These are phyloP conservation scores for Clarias gariepinus DNA, from an alignment of 2,113 vertebrate genomes.

Conservation along the genomic window DNA sequence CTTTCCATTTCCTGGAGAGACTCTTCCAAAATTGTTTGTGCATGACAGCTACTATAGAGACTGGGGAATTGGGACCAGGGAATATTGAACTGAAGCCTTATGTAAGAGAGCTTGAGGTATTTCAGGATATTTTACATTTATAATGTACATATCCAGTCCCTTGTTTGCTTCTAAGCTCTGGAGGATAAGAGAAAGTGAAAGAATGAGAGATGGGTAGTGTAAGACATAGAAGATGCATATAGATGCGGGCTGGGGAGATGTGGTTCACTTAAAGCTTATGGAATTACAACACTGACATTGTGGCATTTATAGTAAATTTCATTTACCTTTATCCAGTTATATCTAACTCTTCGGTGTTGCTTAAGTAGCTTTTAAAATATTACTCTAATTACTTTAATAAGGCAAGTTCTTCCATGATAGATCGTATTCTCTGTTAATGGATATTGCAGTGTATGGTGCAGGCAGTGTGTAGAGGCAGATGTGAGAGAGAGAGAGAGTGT, in stretches of 20 bases:
- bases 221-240: background rate
- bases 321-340: constrained; percentile 22
- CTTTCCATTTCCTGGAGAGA: constrained; percentile 44
- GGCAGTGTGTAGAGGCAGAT: background rate
- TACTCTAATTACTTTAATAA: constrained; percentile 18
- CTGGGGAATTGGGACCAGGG: constrained; percentile 20
- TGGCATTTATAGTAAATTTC: constrained; percentile 22
- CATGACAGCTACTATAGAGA: constrained; percentile 31
- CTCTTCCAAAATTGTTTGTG: constrained; percentile 40
- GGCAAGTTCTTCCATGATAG: background rate
- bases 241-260: background rate
- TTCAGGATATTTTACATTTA: constrained; percentile 35
- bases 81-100: constrained; percentile 25
- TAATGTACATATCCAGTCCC: constrained; percentile 11
- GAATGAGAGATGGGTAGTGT: background rate
- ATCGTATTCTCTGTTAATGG: background rate
- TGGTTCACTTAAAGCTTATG: constrained; percentile 5
- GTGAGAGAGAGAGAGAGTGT: constrained; percentile 21
- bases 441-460: background rate
- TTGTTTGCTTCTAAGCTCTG: background rate
- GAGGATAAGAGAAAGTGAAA: background rate
- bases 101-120: constrained; percentile 15
- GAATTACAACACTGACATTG: background rate
- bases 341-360: background rate
- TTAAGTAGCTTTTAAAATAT: constrained; percentile 5